These are phyloP conservation scores for Eudasyphora cyanicolor DNA, from an alignment of 2,888 invertebrate genomes.

Conservation along the genomic window DNA sequence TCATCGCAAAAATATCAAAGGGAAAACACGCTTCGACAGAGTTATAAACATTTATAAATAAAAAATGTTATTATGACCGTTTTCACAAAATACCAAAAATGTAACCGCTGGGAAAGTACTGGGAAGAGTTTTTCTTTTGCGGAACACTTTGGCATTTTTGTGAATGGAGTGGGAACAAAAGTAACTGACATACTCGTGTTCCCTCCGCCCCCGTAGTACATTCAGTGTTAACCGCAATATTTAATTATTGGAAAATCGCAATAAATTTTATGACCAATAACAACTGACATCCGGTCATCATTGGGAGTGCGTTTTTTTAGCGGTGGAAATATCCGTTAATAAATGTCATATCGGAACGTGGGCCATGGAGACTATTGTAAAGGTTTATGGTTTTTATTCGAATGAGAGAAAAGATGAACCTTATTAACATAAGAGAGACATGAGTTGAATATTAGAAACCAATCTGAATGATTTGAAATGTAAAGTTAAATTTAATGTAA, in stretches of 20 bases:
- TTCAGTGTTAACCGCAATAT: conserved; percentile 43
- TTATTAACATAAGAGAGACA: no score
- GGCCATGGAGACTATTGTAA: no score
- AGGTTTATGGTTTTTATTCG: no score
- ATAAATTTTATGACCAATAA: conserved; percentile 9
- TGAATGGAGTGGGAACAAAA: not conserved
- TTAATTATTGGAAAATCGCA: conserved; percentile 38
- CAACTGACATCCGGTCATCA: conserved; percentile 20
- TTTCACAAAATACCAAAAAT: not conserved
- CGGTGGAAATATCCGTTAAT: not conserved
- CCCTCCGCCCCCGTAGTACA: no score
- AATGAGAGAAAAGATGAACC: no score
- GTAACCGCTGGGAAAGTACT: not conserved
- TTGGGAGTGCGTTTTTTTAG: not conserved
- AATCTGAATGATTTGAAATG: no score
- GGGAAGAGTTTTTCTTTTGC: not conserved
- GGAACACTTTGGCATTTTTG: not conserved
- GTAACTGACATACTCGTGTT: not conserved
- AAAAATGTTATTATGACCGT: not conserved
- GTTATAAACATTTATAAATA: not conserved
- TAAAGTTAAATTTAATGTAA: no score
- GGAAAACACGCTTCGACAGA: not conserved
- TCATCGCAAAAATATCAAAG: not conserved
- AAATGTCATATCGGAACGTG: conserved; percentile 6
- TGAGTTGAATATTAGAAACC: no score